Conservation (phyloP, 2,113 vertebrate genomes). For the Corythornis vintsioides region DNA sequence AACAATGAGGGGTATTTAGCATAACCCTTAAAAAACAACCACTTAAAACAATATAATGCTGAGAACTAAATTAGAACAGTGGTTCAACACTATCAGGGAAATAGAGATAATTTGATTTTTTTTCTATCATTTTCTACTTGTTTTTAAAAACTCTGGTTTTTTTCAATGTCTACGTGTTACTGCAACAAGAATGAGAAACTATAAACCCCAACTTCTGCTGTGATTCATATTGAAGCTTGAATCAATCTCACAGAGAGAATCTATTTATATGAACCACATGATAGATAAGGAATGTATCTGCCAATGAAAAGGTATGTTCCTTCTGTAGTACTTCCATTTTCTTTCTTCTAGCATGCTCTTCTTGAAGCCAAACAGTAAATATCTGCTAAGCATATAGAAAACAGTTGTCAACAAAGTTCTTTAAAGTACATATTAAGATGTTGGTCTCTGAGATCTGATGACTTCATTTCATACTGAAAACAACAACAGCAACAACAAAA, state of each 20-base stretch:
- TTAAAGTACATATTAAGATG: neutral
- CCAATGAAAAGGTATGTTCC: neutral
- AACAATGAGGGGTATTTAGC: neutral
- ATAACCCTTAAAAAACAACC: neutral
- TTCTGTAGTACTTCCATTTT: neutral
- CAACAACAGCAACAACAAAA: neutral
- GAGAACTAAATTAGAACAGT: neutral
- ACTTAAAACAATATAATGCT: neutral
- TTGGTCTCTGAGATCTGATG: neutral
- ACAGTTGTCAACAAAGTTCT: neutral
- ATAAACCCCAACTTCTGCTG: neutral
- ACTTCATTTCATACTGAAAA: neutral
- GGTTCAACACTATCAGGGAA: neutral
- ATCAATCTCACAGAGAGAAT: neutral
- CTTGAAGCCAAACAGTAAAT: neutral
- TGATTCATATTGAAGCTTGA: neutral
- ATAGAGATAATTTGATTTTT: neutral
- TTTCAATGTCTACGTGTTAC: neutral
- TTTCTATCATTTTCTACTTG: accelerated
- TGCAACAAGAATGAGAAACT: neutral
- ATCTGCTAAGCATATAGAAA: neutral
- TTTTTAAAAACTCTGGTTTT: neutral
- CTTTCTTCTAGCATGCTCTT: neutral
- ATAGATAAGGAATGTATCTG: neutral
- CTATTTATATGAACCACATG: accelerated